Evolutionary conservation across 2,888 invertebrate genomes (phyloP).

Genomic region (Plebejus argus): DNA sequence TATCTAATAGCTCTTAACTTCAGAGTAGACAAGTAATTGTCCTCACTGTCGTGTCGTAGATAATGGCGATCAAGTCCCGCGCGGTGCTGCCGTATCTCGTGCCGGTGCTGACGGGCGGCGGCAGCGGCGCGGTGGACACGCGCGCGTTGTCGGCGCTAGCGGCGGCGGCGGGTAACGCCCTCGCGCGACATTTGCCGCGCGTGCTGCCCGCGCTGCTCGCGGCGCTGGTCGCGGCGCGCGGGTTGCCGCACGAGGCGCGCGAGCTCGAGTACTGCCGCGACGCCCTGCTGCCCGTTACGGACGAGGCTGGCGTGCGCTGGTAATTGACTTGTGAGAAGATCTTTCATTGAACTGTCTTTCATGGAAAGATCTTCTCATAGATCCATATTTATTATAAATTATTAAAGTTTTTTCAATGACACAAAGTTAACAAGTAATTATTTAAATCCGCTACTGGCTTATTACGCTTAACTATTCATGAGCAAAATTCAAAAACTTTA

Average conservation of each 20-base stretch:
- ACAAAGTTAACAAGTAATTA: no score
- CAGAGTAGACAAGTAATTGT: neutral
- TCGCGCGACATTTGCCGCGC: constrained; percentile 93
- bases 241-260: constrained; percentile 82
- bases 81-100: constrained; percentile 98
- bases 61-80: constrained; percentile 97
- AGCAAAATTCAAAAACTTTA: no score
- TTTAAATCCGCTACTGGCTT: no score
- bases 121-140: constrained; percentile 85
- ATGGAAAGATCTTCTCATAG: neutral
- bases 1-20: neutral
- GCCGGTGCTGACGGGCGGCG: constrained; percentile 89
- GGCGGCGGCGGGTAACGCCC: constrained; percentile 95
- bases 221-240: constrained; percentile 86
- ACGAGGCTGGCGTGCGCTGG: constrained; percentile 92
- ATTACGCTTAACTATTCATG: no score
- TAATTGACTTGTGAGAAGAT: no score
- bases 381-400: neutral
- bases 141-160: constrained; percentile 96
- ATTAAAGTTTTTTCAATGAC: no score
- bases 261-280: constrained; percentile 96
- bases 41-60: constrained; percentile 55
- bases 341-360: no score
- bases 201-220: constrained; percentile 94
- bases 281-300: constrained; percentile 94